These are phyloP conservation scores for Brachyptera putata DNA, from an alignment of 2,888 invertebrate genomes.

Conservation along the genomic window DNA sequence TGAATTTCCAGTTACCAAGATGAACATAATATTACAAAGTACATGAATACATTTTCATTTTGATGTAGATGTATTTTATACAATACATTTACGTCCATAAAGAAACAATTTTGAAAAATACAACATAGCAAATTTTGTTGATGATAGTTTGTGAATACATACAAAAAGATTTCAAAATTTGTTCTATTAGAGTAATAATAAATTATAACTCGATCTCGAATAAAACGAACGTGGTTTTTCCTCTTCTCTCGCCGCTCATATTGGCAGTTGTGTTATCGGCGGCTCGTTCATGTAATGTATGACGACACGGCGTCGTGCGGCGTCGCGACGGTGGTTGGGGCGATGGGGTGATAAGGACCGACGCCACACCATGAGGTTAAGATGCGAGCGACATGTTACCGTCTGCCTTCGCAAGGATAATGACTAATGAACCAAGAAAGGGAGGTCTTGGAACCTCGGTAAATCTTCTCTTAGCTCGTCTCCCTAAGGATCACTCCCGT, in stretches of 20 bases:
- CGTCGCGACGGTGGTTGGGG: conserved; percentile 12
- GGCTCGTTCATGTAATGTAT: not conserved
- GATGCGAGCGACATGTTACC: conserved; percentile 16
- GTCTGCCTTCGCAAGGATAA: conserved; percentile 1
- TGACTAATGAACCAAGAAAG: conserved; percentile 22
- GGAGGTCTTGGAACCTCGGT: conserved; percentile 18
- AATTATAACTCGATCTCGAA: no score
- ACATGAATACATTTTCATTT: no score
- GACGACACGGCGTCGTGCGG: not conserved
- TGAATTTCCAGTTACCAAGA: no score
- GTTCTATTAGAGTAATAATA: no score
- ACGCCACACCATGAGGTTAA: conserved; percentile 6
- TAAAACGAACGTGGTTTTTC: no score
- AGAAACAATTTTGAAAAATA: no score
- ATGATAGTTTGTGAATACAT: no score
- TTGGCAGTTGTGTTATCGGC: conserved; percentile 16
- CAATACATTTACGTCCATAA: no score
- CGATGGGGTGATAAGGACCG: conserved; percentile 18
- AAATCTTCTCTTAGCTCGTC: conserved; percentile 8
- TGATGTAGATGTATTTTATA: no score
- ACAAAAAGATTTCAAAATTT: no score
- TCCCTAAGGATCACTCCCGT: conserved; percentile 10
- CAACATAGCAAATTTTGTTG: no score
- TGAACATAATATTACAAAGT: no score
- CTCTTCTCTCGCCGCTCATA: conserved; percentile 11